Conservation (phyloP, 2,797 vertebrate species). For the Melanotaenia parkinsoni region DNA sequence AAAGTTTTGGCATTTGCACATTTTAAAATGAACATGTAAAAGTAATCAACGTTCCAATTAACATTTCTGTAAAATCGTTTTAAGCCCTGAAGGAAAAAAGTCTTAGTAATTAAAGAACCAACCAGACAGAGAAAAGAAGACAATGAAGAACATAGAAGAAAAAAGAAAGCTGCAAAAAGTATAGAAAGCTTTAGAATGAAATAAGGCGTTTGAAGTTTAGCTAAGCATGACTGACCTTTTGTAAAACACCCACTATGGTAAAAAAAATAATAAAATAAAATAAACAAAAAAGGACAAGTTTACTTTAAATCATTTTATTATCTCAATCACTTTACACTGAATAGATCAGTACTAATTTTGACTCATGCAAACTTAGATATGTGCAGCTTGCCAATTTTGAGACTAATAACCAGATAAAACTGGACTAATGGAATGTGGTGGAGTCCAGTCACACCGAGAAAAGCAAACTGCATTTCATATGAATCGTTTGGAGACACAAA, state of each 20-base stretch:
- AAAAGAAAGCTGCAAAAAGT: conserved; percentile 69
- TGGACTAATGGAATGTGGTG: conserved; percentile 68
- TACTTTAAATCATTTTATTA: conserved; percentile 29
- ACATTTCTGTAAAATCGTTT: conserved; percentile 1
- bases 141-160: conserved; percentile 56
- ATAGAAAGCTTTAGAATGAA: conserved; percentile 68
- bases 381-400: conserved; percentile 71
- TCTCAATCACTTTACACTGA: conserved; percentile 28
- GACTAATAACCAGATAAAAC: conserved; percentile 64
- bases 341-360: conserved; percentile 71
- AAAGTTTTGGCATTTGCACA: conserved; percentile 25
- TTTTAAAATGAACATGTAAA: conserved; percentile 23
- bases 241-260: conserved; percentile 48
- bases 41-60: conserved; percentile 23
- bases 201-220: conserved; percentile 64
- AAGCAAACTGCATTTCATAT: conserved; percentile 65
- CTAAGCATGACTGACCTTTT: conserved; percentile 74
- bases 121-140: conserved; percentile 66
- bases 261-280: background rate
- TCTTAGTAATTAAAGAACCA: conserved; percentile 16
- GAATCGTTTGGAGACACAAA: conserved; percentile 80
- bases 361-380: conserved; percentile 72
- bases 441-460: conserved; percentile 65
- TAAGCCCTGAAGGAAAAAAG: background rate
- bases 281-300: conserved; percentile 32